Conservation (phyloP, 1,140 invertebrate genomes). For the Platyscapa corneri region DNA sequence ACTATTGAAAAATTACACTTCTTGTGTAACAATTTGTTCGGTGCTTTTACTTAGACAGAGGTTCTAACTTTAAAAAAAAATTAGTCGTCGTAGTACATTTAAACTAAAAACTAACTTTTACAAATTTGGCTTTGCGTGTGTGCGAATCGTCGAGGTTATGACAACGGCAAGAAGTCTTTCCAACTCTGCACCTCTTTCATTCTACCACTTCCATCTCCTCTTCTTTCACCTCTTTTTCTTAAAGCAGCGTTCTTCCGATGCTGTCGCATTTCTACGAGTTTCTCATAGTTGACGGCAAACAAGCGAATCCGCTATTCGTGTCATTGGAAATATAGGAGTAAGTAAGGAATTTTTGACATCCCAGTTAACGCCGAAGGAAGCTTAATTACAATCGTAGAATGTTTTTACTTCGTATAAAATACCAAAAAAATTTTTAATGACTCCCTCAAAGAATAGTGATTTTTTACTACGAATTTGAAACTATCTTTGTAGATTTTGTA, state of each 20-base stretch:
- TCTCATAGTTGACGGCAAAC: constrained; percentile 34
- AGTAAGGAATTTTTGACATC: constrained; percentile 49
- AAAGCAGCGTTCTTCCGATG: background rate
- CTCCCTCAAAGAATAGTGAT: too few relatives aligned
- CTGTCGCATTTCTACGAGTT: constrained; percentile 37
- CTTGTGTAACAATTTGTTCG: too few relatives aligned
- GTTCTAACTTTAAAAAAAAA: background rate
- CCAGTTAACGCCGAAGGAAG: constrained; percentile 43
- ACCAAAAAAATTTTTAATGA: background rate
- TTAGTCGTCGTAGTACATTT: background rate
- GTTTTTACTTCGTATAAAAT: background rate
- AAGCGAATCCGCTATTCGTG: constrained; percentile 47
- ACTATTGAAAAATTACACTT: too few relatives aligned
- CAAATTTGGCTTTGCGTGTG: background rate
- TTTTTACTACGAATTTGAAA: too few relatives aligned
- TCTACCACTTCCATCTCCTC: background rate
- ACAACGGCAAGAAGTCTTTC: constrained; percentile 2
- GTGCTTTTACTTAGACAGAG: too few relatives aligned
- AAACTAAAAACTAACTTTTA: background rate
- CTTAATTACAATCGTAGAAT: constrained; percentile 40
- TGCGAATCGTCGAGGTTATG: background rate
- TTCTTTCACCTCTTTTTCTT: constrained; percentile 16
- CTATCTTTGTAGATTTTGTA: too few relatives aligned
- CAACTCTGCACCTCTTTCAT: background rate
- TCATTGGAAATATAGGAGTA: constrained; percentile 26